These are phyloP conservation scores for Malacoctenus gilli DNA, from an alignment of 2,797 vertebrate species.

Conservation along the genomic window DNA sequence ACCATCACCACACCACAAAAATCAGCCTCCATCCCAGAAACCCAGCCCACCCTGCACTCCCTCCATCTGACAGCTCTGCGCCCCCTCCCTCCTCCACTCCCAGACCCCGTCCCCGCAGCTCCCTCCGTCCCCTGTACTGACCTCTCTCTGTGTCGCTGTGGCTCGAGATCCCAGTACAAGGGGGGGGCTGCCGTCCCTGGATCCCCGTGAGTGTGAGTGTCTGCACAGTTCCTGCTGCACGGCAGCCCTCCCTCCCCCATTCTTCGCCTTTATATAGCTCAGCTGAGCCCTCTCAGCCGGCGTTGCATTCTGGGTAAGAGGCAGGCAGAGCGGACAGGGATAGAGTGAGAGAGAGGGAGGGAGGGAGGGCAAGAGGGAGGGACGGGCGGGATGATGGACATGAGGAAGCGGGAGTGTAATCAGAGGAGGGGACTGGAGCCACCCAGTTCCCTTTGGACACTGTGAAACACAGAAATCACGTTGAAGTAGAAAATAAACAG, in stretches of 20 bases:
- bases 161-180: conserved; percentile 74
- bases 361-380: too few species aligned
- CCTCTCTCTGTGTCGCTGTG: conserved; percentile 75
- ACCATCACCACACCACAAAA: conserved; percentile 14
- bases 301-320: conserved; percentile 77
- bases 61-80: conserved; percentile 30
- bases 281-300: conserved; percentile 72
- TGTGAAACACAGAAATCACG: too few species aligned
- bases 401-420: conserved; percentile 27
- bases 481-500: too few species aligned
- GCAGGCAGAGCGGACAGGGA: conserved; percentile 35
- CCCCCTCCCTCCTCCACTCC: not conserved
- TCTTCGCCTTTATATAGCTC: conserved; percentile 80
- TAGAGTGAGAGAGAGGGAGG: conserved; percentile 16
- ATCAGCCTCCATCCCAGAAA: conserved; percentile 44
- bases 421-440: conserved; percentile 19
- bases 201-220: conserved; percentile 68
- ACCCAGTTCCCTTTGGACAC: too few species aligned
- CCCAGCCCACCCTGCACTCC: conserved; percentile 53
- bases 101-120: conserved; percentile 27
- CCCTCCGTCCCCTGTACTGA: conserved; percentile 80
- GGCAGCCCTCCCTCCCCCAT: conserved; percentile 75
- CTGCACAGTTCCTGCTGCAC: conserved; percentile 79
- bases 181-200: conserved; percentile 68
- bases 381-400: conserved; percentile 22